Percentiles rank a stretch among this genome's conserved stretches.
Conservation (phyloP, 2,888 invertebrate genomes). For the Perdita meconis region DNA sequence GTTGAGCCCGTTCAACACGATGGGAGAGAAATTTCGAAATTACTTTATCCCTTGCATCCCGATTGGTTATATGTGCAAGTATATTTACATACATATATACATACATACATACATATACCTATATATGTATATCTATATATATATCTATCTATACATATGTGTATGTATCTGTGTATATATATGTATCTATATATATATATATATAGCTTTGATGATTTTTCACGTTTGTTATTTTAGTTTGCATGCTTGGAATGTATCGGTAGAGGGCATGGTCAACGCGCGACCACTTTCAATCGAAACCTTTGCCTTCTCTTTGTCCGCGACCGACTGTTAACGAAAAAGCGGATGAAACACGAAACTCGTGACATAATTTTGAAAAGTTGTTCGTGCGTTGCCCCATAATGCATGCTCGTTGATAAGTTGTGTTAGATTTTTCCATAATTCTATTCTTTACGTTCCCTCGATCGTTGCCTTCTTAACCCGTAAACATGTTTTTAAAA, state of each 20-base stretch:
- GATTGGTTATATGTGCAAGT: constrained; percentile 64
- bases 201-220: constrained; percentile 63
- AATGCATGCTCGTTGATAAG: constrained; percentile 57
- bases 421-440: constrained; percentile 52
- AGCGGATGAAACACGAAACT: neutral
- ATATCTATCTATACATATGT: constrained; percentile 65
- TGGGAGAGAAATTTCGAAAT: constrained; percentile 43
- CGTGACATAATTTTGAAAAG: constrained; percentile 15
- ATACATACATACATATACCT: constrained; percentile 52
- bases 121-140: constrained; percentile 53
- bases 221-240: constrained; percentile 74
- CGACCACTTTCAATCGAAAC: constrained; percentile 34
- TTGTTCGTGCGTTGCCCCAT: constrained; percentile 24
- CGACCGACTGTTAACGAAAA: neutral
- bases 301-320: neutral
- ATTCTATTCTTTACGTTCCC: constrained; percentile 56
- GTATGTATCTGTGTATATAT: constrained; percentile 52
- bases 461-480: constrained; percentile 55
- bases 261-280: constrained; percentile 38
- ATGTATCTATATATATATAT: constrained; percentile 53
- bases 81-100: constrained; percentile 54
- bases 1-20: constrained; percentile 8
- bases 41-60: constrained; percentile 56
- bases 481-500: too few species aligned
- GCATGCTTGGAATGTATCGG: constrained; percentile 69